Base-by-base conservation (phyloP, 2,113 vertebrate genomes). In the Haplotaxodon microlepis region DNA sequence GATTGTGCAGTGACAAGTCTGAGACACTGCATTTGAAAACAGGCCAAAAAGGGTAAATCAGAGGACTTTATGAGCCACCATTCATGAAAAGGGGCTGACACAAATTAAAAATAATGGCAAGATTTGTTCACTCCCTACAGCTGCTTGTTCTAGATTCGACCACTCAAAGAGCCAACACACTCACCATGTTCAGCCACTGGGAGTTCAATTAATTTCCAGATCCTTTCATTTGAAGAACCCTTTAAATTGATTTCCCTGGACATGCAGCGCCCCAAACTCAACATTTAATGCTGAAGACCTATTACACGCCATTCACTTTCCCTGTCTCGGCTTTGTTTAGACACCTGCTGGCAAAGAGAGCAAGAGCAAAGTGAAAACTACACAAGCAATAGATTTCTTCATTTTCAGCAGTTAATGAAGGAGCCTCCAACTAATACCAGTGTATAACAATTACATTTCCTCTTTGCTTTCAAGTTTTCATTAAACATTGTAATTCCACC, bases 131-230 rank as follows among this genome's bases (percentile, higher is more conserved):
- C 83, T 90, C 81, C 92, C 92, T 73, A 47, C 84, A 93, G 94
- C 92, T 83, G 84, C 81, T 86, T 84, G 82, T 88, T 88, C 90
- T 93, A 85, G 82, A 93, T 90, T 83, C 83, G 73, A 69, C 86
- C 88, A 80, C 40, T 82, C 86, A 84, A 83, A 88, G 76, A 94
- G 88, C 90, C 66, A 85, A 85, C 85, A 82, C 89, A 88, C 90
- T 93, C 92, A 61, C 91, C 61, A 45, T 87, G 87, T 88, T 93
- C 90, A 91, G 92, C 93, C 83, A 93, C 73, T 16, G 84, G 81
- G 92, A 89, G 88, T 91, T 92, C 90, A 95, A 90, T 94, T 96
- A 90, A 95, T 94, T 94, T 91, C 87, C 79, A 53, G 91, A 94
- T 94, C 89, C 31, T 94, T 95, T 94, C 81, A 95, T 94, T 92